These are phyloP conservation scores for Acromyrmex echinatior DNA, from an alignment of 1,140 invertebrate species.

Conservation along the genomic window DNA sequence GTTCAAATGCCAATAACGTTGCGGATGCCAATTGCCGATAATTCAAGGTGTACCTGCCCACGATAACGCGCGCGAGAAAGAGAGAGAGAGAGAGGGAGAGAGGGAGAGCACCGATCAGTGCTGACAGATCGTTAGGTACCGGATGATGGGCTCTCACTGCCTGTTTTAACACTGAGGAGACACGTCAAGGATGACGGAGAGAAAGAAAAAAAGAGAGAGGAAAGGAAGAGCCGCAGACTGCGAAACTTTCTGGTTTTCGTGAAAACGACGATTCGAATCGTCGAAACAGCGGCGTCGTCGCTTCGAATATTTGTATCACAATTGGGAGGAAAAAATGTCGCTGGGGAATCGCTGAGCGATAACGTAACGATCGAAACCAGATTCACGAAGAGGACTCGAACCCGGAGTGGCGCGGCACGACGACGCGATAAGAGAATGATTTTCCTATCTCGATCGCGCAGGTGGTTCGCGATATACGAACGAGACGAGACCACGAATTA, in stretches of 20 bases:
- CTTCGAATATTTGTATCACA: background rate
- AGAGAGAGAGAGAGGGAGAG: constrained; percentile 39
- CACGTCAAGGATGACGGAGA: constrained; percentile 16
- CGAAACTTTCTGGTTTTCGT: constrained; percentile 9
- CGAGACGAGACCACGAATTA: constrained; percentile 13
- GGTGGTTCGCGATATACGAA: constrained; percentile 25
- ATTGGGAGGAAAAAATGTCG: background rate
- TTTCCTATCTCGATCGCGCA: constrained; percentile 49
- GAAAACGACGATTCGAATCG: constrained; percentile 27
- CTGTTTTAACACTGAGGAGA: constrained; percentile 29
- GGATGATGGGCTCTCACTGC: constrained; percentile 37
- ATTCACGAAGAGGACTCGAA: constrained; percentile 22
- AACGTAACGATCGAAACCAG: constrained; percentile 17
- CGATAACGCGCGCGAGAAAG: constrained; percentile 70
- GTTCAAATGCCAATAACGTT: constrained; percentile 78
- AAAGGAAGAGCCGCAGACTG: constrained; percentile 17
- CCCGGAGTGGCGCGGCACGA: background rate
- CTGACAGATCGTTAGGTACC: constrained; percentile 72
- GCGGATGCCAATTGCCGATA: constrained; percentile 81
- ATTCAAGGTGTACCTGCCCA: constrained; percentile 77
- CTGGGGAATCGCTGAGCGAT: background rate
- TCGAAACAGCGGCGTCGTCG: background rate
- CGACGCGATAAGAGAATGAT: constrained; percentile 33
- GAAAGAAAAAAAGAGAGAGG: background rate
- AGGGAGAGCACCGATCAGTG: constrained; percentile 31